phyloP scores from a whole-genome alignment of 2,888 invertebrate species.

The Lepetodrilus schrolli region DNA sequence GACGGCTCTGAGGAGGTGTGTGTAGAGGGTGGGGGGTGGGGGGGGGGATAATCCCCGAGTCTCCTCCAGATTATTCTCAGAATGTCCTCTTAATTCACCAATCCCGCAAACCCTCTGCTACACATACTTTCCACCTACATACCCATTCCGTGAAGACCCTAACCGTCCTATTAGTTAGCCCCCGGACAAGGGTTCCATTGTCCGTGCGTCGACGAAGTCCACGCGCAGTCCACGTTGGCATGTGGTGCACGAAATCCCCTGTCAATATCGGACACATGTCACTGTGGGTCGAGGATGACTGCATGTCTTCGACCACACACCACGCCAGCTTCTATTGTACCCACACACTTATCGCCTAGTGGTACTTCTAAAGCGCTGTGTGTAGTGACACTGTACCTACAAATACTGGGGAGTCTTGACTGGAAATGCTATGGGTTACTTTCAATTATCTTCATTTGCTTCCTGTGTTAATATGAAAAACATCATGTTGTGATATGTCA shows the following conservation, averaged over 20 bases:
- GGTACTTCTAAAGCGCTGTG: not conserved
- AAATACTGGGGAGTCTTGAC: not conserved
- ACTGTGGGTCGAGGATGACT: not conserved
- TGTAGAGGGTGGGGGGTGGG: too few relatives aligned
- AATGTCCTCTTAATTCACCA: not conserved
- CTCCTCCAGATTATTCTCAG: too few relatives aligned
- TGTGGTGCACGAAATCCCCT: not conserved
- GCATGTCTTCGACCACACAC: not conserved
- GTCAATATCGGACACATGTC: constrained; percentile 12
- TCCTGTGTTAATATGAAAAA: too few relatives aligned
- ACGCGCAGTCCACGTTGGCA: not conserved
- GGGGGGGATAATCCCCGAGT: too few relatives aligned
- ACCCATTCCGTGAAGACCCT: not conserved
- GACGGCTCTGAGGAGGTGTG: too few relatives aligned
- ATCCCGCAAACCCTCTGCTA: not conserved
- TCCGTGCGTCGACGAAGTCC: not conserved
- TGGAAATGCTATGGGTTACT: not conserved
- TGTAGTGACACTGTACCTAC: not conserved
- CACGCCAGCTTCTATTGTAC: not conserved
- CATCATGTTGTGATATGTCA: not conserved
- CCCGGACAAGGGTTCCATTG: not conserved
- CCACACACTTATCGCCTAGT: not conserved
- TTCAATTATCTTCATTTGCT: not conserved
- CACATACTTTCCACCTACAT: not conserved
- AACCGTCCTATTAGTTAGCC: not conserved